Conservation (phyloP, 2,797 vertebrate genomes). For the Clarias laeviceps region DNA sequence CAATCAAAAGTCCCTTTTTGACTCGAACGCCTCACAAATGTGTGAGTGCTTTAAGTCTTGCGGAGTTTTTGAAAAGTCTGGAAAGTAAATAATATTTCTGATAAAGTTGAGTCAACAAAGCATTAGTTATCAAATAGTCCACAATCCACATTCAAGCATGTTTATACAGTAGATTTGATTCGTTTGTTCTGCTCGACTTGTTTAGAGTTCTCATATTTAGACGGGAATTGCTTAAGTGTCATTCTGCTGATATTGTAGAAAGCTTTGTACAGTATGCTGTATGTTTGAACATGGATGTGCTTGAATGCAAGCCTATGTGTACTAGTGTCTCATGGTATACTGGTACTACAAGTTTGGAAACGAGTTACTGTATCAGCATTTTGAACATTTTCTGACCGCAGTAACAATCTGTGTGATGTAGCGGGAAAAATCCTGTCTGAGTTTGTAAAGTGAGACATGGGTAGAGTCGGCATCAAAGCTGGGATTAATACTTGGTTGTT, state of each 20-base stretch:
- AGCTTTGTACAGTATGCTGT: neutral
- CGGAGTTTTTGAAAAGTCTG: neutral
- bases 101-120: constrained; percentile 6
- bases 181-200: neutral
- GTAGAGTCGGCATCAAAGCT: too few relatives aligned
- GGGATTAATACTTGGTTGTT: too few relatives aligned
- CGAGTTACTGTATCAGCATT: too few relatives aligned
- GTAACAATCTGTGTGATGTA: too few relatives aligned
- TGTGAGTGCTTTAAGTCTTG: neutral
- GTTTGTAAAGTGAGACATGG: too few relatives aligned
- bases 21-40: neutral
- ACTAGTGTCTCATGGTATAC: too few relatives aligned
- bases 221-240: neutral
- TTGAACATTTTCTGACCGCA: too few relatives aligned
- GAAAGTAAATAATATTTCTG: neutral
- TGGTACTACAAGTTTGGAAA: too few relatives aligned
- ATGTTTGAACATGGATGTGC: neutral
- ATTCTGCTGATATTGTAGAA: constrained; percentile 5
- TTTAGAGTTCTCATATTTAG: neutral
- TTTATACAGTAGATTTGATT: neutral
- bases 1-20: too few relatives aligned
- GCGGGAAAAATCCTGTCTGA: too few relatives aligned
- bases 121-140: neutral
- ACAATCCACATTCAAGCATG: neutral
- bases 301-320: neutral